These are phyloP conservation scores for Drosophila novamexicana DNA, from an alignment of 1,140 invertebrate species.

Conservation along the genomic window DNA sequence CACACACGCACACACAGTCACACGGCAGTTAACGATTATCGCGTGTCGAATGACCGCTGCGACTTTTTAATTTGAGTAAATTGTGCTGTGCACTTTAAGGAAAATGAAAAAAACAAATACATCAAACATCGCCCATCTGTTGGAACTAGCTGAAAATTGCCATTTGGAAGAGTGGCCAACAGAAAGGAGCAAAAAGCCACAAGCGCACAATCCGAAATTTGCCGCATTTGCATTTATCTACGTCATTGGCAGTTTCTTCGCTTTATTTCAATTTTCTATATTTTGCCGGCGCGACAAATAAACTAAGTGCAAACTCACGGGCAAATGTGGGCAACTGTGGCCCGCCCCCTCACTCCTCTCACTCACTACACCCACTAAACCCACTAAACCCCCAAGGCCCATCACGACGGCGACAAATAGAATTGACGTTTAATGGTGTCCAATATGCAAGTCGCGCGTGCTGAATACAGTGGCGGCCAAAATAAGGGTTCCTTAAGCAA, in stretches of 20 bases:
- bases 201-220: conserved; percentile 70
- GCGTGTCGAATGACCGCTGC: conserved; percentile 63
- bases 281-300: conserved; percentile 63
- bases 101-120: conserved; percentile 17
- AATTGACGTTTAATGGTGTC: conserved; percentile 74
- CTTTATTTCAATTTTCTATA: conserved; percentile 78
- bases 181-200: conserved; percentile 13
- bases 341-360: neutral
- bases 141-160: conserved; percentile 31
- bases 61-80: conserved; percentile 80
- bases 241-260: conserved; percentile 77
- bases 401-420: conserved; percentile 56
- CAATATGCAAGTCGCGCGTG: conserved; percentile 60
- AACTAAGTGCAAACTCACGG: conserved; percentile 75
- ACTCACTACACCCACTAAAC: neutral
- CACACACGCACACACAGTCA: conserved; percentile 12
- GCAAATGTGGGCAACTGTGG: conserved; percentile 25
- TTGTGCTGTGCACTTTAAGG: conserved; percentile 59
- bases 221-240: conserved; percentile 79
- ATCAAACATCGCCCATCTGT: conserved; percentile 39
- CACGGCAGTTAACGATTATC: conserved; percentile 64
- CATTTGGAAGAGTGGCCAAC: conserved; percentile 39
- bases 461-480: conserved; percentile 38
- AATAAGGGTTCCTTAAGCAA: neutral
- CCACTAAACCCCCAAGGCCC: neutral